A percentile compares a stretch with the other conserved stretches of the same genome.
Evolutionary conservation across 2,888 invertebrate species (phyloP).

Genomic region (Latrodectus elegans): DNA sequence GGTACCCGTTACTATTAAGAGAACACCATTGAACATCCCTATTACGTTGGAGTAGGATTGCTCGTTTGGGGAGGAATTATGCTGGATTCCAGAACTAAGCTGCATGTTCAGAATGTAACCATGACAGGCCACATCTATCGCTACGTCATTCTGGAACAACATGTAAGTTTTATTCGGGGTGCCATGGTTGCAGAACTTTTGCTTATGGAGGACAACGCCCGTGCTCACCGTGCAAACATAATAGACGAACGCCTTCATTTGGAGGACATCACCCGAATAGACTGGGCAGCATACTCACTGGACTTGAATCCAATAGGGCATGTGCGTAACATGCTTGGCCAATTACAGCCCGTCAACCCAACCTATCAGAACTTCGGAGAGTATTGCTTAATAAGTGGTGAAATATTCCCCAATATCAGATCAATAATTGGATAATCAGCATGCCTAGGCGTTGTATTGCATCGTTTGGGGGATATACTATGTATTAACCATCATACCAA

Average conservation of each 20-base stretch:
- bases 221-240: conserved; percentile 4
- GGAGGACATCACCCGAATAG: conserved; percentile 17
- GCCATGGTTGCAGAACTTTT: no score
- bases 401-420: not conserved
- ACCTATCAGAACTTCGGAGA: not conserved
- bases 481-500: no score
- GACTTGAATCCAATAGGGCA: conserved; percentile 26
- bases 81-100: no score
- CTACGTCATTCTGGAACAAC: conserved; percentile 13
- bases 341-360: not conserved
- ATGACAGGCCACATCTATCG: no score
- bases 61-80: no score
- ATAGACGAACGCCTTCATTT: conserved; percentile 4
- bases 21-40: not conserved
- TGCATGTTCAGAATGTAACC: no score
- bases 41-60: not conserved
- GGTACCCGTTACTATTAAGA: not conserved
- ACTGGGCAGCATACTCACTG: conserved; percentile 17
- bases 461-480: no score
- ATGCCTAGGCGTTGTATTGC: not conserved
- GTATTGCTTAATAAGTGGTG: not conserved
- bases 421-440: not conserved
- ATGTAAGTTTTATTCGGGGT: conserved; percentile 20
- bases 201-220: not conserved
- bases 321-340: not conserved